Conservation (phyloP, 2,797 vertebrate genomes). For the Tolypeutes matacus region DNA sequence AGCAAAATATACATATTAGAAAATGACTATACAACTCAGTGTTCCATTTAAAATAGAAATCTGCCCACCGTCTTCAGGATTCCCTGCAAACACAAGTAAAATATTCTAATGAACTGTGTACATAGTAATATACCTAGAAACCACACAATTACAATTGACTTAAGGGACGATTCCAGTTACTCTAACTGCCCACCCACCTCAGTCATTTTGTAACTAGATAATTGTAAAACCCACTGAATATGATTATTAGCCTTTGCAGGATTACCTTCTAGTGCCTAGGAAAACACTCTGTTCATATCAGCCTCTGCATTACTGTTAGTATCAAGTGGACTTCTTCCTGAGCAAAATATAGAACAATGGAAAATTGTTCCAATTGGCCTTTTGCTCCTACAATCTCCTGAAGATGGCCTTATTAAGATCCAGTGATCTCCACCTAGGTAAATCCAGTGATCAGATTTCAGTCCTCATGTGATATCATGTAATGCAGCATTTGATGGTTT, state of each 20-base stretch:
- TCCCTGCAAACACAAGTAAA: no score
- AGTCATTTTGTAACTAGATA: background rate
- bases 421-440: fast-evolving
- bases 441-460: no score
- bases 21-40: no score
- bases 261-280: background rate
- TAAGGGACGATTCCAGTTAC: background rate
- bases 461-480: background rate
- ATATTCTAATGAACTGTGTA: no score
- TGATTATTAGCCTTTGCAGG: background rate
- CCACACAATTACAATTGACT: fast-evolving
- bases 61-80: fast-evolving
- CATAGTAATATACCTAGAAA: background rate
- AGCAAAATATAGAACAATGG: background rate
- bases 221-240: background rate
- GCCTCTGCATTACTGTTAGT: background rate
- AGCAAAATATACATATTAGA: background rate
- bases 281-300: background rate
- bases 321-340: background rate
- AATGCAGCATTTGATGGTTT: background rate
- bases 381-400: fast-evolving
- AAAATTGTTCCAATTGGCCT: fast-evolving
- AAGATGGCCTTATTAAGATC: fast-evolving
- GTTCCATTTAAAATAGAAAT: background rate
- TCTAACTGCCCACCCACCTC: background rate